A percentile compares a stretch with the other conserved stretches of the same genome.
These are phyloP conservation scores for Liodrosophila aerea DNA, from an alignment of 2,888 invertebrate genomes.

Conservation along the genomic window DNA sequence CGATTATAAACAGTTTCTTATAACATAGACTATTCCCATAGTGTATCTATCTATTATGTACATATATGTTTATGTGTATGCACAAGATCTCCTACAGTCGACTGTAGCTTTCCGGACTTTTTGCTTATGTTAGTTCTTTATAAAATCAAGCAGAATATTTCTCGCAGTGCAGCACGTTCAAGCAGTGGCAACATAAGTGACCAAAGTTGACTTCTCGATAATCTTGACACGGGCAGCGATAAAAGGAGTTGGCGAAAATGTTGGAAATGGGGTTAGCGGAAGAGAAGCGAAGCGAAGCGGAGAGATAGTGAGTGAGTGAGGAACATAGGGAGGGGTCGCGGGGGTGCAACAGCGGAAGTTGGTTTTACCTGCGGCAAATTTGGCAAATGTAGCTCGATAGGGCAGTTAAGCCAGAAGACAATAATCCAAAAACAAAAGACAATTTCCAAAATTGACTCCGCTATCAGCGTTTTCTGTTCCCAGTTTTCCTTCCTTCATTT, in stretches of 20 bases:
- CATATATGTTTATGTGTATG: too few relatives aligned
- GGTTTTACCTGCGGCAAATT: conserved; percentile 35
- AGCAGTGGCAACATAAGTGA: conserved; percentile 23
- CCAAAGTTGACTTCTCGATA: conserved; percentile 41
- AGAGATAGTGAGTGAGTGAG: too few relatives aligned
- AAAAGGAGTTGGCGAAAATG: neutral
- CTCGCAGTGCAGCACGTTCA: neutral
- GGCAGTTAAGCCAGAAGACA: neutral
- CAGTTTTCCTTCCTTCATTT: neutral
- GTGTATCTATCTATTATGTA: too few relatives aligned
- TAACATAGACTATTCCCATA: too few relatives aligned
- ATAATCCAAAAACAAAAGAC: conserved; percentile 5
- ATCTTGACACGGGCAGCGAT: conserved; percentile 28
- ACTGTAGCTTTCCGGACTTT: too few relatives aligned
- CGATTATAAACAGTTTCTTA: too few relatives aligned
- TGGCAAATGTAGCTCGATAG: conserved; percentile 22
- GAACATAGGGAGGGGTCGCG: neutral
- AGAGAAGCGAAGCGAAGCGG: neutral
- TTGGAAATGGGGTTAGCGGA: neutral
- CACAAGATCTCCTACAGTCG: too few relatives aligned
- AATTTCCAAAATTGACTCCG: conserved; percentile 24
- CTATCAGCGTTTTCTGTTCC: conserved; percentile 10
- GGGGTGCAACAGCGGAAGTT: conserved; percentile 7
- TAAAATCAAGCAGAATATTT: too few relatives aligned
- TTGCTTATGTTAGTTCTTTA: too few relatives aligned